A percentile compares a stretch with the other conserved stretches of the same genome.
phyloP scores from a whole-genome alignment of 92 coral and sea anemone species.

The Parazoanthus darwini region DNA sequence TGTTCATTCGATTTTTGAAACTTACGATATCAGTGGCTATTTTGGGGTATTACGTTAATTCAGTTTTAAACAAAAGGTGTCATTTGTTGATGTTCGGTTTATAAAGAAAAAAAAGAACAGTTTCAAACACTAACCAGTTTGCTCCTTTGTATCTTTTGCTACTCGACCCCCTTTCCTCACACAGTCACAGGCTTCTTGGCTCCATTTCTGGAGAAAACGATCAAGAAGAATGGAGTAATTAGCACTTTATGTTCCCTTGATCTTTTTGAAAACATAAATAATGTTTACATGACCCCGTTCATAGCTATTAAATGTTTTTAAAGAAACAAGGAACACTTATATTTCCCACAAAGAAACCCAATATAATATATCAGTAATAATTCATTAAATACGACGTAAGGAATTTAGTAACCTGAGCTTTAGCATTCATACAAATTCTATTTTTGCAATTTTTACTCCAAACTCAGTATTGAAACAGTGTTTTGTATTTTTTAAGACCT shows the following conservation, averaged over 20 bases:
- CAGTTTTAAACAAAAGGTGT: not conserved
- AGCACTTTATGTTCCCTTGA: constrained; percentile 6
- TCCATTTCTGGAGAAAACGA: constrained; percentile 52
- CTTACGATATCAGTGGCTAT: not conserved
- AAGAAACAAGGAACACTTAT: too few species aligned
- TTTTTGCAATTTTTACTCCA: too few species aligned
- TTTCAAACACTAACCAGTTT: not conserved
- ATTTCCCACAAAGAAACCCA: too few species aligned
- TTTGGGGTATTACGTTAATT: not conserved
- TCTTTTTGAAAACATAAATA: not conserved
- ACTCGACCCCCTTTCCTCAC: constrained; percentile 22
- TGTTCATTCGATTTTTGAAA: not conserved
- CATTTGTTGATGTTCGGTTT: not conserved
- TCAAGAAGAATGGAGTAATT: not conserved
- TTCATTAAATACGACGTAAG: not conserved
- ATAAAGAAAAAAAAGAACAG: too few species aligned
- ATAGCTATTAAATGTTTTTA: too few species aligned
- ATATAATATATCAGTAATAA: too few species aligned
- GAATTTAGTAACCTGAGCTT: too few species aligned
- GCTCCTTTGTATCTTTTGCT: not conserved
- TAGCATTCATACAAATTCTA: too few species aligned
- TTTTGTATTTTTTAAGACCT: too few species aligned
- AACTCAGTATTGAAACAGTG: too few species aligned
- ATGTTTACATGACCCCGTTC: not conserved
- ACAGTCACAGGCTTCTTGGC: constrained; percentile 48